Evolutionary conservation across 2,888 invertebrate species (phyloP), one percentile per base, ranked within the genome.

Genomic region (Acheta domesticus): DNA sequence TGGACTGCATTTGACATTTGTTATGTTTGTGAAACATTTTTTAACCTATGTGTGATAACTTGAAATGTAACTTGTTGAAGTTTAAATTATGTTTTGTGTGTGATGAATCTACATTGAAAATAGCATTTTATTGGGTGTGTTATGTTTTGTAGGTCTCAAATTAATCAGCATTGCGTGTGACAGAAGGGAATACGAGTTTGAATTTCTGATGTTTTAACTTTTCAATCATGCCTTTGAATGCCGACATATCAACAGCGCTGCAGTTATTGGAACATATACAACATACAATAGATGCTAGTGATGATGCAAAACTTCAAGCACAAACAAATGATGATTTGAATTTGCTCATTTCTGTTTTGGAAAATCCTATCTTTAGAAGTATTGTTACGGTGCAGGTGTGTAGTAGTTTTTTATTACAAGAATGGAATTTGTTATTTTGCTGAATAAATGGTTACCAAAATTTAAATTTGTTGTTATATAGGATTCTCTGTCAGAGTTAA

Each of bases 331-430:
- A 95, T 85, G 96, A 96, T 85, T 88, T 97, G 79, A 93, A 93
- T 85, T 92, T 95, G 82, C 89, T 97, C 76, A 92, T 96, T 83
- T 93, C 93, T 82, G 91, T 97, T 82, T 85, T 87, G 82, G 95
- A 96, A 85, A 96, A 96, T 88, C 97, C 97, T 3, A 94, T 97
- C 79, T 93, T 98, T 84, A 91, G 94, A 82, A 95, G 95, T 85
- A 94, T 97, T 84, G 94, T 96, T 21, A 95, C 94, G 79, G 92
- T 98, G 81, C 86, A 87, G 85, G 87, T 87, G 82, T 80, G 83
- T 78, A 50, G 49, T n/a, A 62, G 14, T 62, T 62, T 14, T 23
- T 36, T 36, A 36, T 36, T 36, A 8, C 5, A 36, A 36, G 11
- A 36, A 36, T 36, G 8, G 8, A 36, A 36, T 36, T 36, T 36